These are phyloP conservation scores for Neodiprion fabricii DNA, from an alignment of 1,140 invertebrate genomes.

Conservation along the genomic window DNA sequence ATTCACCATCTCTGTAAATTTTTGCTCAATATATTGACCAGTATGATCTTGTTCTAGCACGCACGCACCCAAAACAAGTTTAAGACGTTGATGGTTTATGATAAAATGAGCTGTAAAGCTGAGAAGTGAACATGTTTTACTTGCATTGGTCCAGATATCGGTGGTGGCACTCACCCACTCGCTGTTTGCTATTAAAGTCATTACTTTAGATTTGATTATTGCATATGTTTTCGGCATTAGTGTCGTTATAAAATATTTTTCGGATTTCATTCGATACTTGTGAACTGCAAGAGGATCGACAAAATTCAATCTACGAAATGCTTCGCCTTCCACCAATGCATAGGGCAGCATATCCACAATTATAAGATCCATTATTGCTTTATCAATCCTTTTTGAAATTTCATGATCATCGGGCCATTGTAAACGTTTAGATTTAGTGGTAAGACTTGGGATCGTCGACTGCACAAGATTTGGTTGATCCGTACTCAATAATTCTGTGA, in stretches of 20 bases:
- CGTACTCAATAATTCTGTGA: neutral
- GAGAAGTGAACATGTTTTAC: constrained; percentile 40
- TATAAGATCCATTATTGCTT: constrained; percentile 38
- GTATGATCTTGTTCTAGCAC: constrained; percentile 39
- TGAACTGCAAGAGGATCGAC: constrained; percentile 32
- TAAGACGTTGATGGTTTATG: constrained; percentile 28
- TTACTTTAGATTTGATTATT: constrained; percentile 32
- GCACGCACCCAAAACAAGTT: constrained; percentile 38
- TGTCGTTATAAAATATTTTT: constrained; percentile 42
- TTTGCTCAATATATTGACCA: constrained; percentile 37
- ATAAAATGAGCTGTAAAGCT: constrained; percentile 38
- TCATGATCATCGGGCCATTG: constrained; percentile 15
- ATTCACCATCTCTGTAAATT: constrained; percentile 36
- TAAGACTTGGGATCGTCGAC: neutral
- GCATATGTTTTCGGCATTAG: constrained; percentile 38
- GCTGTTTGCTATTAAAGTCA: constrained; percentile 29
- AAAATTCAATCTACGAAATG: constrained; percentile 40
- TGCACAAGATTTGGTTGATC: neutral
- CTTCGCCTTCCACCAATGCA: constrained; percentile 36
- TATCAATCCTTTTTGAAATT: constrained; percentile 14
- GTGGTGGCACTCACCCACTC: constrained; percentile 35
- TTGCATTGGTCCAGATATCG: constrained; percentile 36
- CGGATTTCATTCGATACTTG: constrained; percentile 36
- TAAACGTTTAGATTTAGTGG: neutral
- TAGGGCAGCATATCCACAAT: constrained; percentile 45